These are phyloP conservation scores for Hirundichthys speculiger DNA, from an alignment of 2,113 vertebrate genomes.

Conservation along the genomic window DNA sequence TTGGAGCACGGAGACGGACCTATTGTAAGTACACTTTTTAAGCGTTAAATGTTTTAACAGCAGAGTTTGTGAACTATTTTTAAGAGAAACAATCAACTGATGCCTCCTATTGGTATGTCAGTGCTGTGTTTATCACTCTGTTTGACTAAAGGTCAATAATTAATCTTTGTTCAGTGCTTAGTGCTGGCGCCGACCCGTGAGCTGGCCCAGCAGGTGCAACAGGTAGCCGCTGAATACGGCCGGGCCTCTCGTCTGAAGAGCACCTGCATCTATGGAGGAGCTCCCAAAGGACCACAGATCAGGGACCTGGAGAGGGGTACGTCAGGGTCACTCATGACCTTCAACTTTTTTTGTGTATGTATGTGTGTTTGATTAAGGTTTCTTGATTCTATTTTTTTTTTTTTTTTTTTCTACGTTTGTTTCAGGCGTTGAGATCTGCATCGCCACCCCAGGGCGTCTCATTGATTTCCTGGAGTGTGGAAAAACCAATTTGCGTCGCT, in stretches of 20 bases:
- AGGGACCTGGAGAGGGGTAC: slow-evolving; percentile 95
- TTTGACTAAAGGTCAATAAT: no score
- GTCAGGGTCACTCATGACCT: no score
- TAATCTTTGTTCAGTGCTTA: slow-evolving; percentile 75
- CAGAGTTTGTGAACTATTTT: no score
- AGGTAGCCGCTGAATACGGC: slow-evolving; percentile 96
- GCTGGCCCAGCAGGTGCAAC: slow-evolving; percentile 97
- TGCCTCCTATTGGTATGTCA: no score
- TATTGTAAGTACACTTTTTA: slow-evolving; percentile 85
- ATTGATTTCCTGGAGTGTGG: slow-evolving; percentile 95
- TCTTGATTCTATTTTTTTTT: not conserved
- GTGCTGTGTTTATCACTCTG: no score
- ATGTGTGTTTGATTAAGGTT: no score
- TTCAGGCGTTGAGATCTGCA: slow-evolving; percentile 87
- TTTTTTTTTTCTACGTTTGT: not conserved
- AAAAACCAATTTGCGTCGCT: slow-evolving; percentile 94
- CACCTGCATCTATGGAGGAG: slow-evolving; percentile 96
- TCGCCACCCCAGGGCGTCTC: slow-evolving; percentile 94
- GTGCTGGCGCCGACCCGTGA: slow-evolving; percentile 96
- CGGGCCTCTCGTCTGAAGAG: slow-evolving; percentile 93
- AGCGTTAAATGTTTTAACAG: no score
- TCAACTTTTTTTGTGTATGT: no score
- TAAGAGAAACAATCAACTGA: no score
- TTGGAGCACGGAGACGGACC: slow-evolving; percentile 95
- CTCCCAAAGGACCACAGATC: slow-evolving; percentile 97